Conservation (phyloP, 1,140 invertebrate genomes). For the Lepidotrigona ventralis region DNA sequence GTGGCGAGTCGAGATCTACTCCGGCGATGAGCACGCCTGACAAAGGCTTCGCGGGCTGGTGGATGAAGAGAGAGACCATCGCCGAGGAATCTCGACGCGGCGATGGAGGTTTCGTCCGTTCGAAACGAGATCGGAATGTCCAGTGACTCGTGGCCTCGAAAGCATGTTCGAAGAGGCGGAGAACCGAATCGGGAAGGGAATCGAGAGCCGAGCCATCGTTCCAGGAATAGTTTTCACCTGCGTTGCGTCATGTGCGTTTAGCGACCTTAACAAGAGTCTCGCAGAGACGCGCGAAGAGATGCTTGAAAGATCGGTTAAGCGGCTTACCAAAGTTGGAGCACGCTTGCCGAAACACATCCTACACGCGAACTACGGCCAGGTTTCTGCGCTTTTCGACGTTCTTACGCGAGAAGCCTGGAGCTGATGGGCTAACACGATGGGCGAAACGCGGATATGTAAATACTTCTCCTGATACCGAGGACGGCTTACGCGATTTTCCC, state of each 20-base stretch:
- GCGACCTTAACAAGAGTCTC: constrained; percentile 39
- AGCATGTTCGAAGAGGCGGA: background rate
- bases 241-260: constrained; percentile 1
- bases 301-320: constrained; percentile 60
- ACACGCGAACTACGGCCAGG: background rate
- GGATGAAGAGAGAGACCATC: constrained; percentile 13
- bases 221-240: constrained; percentile 16
- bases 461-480: constrained; percentile 17
- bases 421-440: constrained; percentile 19
- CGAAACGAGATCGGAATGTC: constrained; percentile 46
- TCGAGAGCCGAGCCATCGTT: background rate
- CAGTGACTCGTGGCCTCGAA: constrained; percentile 7
- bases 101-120: constrained; percentile 6
- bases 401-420: background rate
- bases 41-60: constrained; percentile 26
- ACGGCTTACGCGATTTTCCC: background rate
- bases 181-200: background rate
- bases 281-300: constrained; percentile 45
- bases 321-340: constrained; percentile 42
- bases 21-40: constrained; percentile 47
- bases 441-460: constrained; percentile 39
- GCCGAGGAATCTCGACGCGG: constrained; percentile 29
- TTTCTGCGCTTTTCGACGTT: background rate
- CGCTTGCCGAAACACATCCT: background rate
- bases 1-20: constrained; percentile 37